Evolutionary conservation across 2,888 invertebrate genomes (phyloP), one percentile per base, ranked within the genome.

Genomic region (Oscheius sp.): DNA sequence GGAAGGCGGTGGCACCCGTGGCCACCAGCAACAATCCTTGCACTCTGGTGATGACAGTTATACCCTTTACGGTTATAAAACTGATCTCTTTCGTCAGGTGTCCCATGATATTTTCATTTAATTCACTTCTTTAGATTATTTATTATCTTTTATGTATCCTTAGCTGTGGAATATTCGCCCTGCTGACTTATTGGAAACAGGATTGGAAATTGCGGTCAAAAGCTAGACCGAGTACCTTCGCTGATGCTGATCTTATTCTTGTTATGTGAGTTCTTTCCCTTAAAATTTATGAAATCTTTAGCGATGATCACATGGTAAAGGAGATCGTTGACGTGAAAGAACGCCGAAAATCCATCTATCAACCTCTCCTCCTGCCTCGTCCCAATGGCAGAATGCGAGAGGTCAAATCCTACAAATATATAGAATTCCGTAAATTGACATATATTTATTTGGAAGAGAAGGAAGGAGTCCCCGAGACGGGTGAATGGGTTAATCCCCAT

Each of bases 131-230:
- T n/a, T 75, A 83, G 81, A 53, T 78, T 61, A 61, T 81, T 49
- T 81, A 76, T 74, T 78, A 77, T 59, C 53, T 72, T 0, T 58
- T 79, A 35, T 77, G 79, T 21, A 73, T 87, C 35, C 66, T 80
- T 27, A 86, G 86, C 0, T 70, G 81, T 9, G 88, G 88, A 9
- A 21, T 85, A 21, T 77, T 86, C 46, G 82, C 84, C 7, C 77
- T 88, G 21, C n/a, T 88, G 16, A 76, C 88, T n/a, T 80, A 88
- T 69, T 88, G 88, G 88, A 74, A 73, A 25, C 78, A 82, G 6
- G 72, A 75, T 59, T 76, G 73, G 64, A 72, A 80, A 27, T 79
- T 85, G 13, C 43, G 69, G 55, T 77, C 77, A 58, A 78, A 83
- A n/a, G 71, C 82, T n/a, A 71, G 71, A 56, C 72, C 73, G 23